Percentiles rank a stretch among this genome's conserved stretches.
Conservation (phyloP, 2,888 invertebrate genomes). For the Scrobipalpa atriplicella region DNA sequence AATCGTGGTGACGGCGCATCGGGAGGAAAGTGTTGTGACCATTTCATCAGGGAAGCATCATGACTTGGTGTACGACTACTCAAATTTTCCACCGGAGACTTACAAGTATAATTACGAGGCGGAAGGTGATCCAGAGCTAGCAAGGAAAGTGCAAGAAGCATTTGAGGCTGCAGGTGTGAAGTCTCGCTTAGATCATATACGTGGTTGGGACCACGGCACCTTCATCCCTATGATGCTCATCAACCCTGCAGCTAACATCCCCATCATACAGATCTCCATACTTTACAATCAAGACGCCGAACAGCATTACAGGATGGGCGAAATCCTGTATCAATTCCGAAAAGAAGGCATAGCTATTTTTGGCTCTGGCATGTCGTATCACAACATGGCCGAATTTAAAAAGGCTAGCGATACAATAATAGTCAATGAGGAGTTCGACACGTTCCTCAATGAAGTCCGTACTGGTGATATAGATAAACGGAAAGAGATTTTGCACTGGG, state of each 20-base stretch:
- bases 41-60: slow-evolving; percentile 50
- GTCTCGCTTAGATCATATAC: slow-evolving; percentile 45
- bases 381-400: slow-evolving; percentile 46
- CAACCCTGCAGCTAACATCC: slow-evolving; percentile 54
- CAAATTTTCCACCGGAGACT: slow-evolving; percentile 53
- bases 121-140: slow-evolving; percentile 49
- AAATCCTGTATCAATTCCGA: slow-evolving; percentile 49
- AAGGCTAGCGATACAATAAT: slow-evolving; percentile 35
- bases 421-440: slow-evolving; percentile 44
- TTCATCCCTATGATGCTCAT: slow-evolving; percentile 61
- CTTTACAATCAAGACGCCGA: slow-evolving; percentile 50
- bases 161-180: slow-evolving; percentile 45
- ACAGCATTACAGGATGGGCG: slow-evolving; percentile 51
- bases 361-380: slow-evolving; percentile 57
- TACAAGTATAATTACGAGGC: slow-evolving; percentile 54
- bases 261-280: slow-evolving; percentile 55
- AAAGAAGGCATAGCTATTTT: slow-evolving; percentile 52
- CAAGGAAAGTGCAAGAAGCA: slow-evolving; percentile 48
- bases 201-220: slow-evolving; percentile 63
- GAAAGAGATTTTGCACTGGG: slow-evolving; percentile 45
- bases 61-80: slow-evolving; percentile 51
- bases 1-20: slow-evolving; percentile 53
- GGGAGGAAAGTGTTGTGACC: slow-evolving; percentile 51
- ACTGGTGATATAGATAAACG: slow-evolving; percentile 35
- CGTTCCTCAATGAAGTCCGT: slow-evolving; percentile 43